Base-by-base conservation (phyloP, 1,140 invertebrate genomes). In the Heterodera schachtii region DNA sequence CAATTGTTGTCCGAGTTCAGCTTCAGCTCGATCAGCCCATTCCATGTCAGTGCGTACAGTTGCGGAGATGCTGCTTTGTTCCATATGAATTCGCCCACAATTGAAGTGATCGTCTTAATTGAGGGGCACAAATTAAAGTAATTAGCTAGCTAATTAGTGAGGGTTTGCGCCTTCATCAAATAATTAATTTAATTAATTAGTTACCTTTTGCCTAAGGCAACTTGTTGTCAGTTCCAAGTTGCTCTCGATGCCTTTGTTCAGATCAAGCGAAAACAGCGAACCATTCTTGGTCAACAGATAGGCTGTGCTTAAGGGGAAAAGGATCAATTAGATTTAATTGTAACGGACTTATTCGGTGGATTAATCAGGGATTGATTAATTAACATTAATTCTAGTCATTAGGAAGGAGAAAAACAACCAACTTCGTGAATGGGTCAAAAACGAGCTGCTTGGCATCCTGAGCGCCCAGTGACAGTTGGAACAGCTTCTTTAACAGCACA, bases 401-500 rank as follows among this genome's bases (percentile, higher is more conserved):
- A 31, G 31, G 31, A 31, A 31, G 1, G 31, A 31, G 31, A 31
- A 31, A 31, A 31, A n/a, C n/a, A n/a, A 69, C 31, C 67, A 75
- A 88, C 87, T 89, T 90, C 73, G 80, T 88, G 75, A 89, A 89
- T 21, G 88, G 88, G 79, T 89, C 88, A 75, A 86, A 89, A 47
- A 86, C 82, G 41, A 89, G 75, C 74, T 89, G 89, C 64, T 89
- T 89, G 8, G 88, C 88, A 74, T 89, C 88, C 69, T 89, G 84
- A n/a, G 88, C 89, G 0, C 86, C 88, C 21, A 84, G 67, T 46
- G 87, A 90, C n/a, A 89, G 84, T 3, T 82, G 52, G 57, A 90
- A 83, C 19, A 89, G 70, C 44, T 84, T 83, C 77, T 83, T 82
- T 9, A 88, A 85, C 31, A 66, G 41, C 21, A 78, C 44, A 11